These are phyloP conservation scores for Drosophila recens DNA, from an alignment of 2,888 invertebrate species.

Conservation along the genomic window DNA sequence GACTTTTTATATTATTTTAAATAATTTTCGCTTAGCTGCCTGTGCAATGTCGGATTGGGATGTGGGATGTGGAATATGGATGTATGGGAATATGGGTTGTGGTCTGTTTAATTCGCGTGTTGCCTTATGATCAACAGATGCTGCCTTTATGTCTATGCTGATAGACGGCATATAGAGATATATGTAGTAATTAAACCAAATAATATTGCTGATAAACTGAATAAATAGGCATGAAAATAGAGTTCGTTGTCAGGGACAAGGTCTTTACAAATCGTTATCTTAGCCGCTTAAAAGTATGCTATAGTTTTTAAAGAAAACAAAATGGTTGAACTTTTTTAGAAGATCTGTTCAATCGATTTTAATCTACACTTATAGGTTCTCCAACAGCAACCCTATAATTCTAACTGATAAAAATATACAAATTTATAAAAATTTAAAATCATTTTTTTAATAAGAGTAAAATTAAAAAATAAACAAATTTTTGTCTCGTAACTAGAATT, in stretches of 20 bases:
- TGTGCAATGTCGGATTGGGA: conserved; percentile 4
- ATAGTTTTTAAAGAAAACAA: neutral
- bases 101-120: conserved; percentile 3
- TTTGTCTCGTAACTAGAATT: too few relatives aligned
- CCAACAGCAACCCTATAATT: neutral
- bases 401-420: neutral
- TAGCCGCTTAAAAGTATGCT: conserved; percentile 13
- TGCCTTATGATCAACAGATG: too few relatives aligned
- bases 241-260: conserved; percentile 25
- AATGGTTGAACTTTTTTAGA: too few relatives aligned
- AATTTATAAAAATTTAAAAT: too few relatives aligned
- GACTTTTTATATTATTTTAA: conserved; percentile 27
- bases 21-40: conserved; percentile 23
- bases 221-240: conserved; percentile 9
- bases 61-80: neutral
- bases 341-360: neutral
- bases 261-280: neutral
- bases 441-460: too few relatives aligned
- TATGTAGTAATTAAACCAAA: conserved; percentile 17
- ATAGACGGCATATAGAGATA: conserved; percentile 20
- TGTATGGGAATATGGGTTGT: conserved; percentile 5
- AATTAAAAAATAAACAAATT: too few relatives aligned
- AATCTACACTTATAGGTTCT: neutral
- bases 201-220: conserved; percentile 27
- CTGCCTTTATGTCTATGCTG: conserved; percentile 46